Conservation (phyloP, 1,140 invertebrate species). For the Brachionus manjavacas region DNA sequence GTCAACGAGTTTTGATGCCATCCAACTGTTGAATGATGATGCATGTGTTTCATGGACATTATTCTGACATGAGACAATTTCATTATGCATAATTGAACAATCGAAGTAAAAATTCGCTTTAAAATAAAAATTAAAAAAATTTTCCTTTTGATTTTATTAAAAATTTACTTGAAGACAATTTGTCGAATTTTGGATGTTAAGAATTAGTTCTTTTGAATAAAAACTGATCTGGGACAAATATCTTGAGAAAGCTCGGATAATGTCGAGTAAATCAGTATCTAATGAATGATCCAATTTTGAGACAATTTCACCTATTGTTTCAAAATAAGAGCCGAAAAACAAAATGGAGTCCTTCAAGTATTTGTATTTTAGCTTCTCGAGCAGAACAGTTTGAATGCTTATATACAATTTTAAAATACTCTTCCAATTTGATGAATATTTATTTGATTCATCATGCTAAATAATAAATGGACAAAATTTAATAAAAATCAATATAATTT, state of each 20-base stretch:
- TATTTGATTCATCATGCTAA: neutral
- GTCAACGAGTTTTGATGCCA: slow-evolving; percentile 14
- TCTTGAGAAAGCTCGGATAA: slow-evolving; percentile 20
- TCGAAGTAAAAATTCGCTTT: neutral
- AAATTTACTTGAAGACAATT: slow-evolving; percentile 5
- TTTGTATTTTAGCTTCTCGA: slow-evolving; percentile 30
- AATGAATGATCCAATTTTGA: slow-evolving; percentile 4
- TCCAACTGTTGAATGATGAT: neutral
- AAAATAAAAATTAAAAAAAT: neutral
- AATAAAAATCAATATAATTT: too few relatives aligned
- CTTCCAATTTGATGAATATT: neutral
- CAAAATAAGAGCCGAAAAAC: slow-evolving; percentile 38
- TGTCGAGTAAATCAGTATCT: neutral
- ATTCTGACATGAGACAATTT: slow-evolving; percentile 33
- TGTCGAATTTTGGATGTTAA: neutral
- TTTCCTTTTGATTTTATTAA: neutral
- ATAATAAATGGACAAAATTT: too few relatives aligned
- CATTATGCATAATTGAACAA: slow-evolving; percentile 19
- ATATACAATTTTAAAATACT: neutral
- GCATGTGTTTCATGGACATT: neutral
- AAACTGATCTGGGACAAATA: slow-evolving; percentile 2
- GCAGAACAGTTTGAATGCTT: slow-evolving; percentile 18
- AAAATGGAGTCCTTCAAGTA: slow-evolving; percentile 17
- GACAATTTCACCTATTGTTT: neutral
- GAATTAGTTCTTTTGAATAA: slow-evolving; percentile 21